phyloP scores from a whole-genome alignment of 92 coral and sea anemone genomes.

The Zoanthus sociatus region DNA sequence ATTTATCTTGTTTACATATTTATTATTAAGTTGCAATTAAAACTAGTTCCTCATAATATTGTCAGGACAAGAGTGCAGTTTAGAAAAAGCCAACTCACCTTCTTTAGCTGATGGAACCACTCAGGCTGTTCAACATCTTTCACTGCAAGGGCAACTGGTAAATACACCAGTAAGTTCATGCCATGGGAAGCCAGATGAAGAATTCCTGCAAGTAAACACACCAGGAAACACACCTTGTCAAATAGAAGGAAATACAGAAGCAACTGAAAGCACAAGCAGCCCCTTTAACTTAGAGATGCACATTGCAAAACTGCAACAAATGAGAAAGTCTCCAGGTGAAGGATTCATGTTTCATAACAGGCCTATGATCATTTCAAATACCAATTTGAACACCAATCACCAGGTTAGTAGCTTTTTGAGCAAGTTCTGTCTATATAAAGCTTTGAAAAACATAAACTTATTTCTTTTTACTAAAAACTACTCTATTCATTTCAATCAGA shows the following conservation, averaged over 20 bases:
- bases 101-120: neutral
- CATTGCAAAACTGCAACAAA: conserved; percentile 67
- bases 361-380: conserved; percentile 75
- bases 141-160: neutral
- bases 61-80: neutral
- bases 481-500: too few species aligned
- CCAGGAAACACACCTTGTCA: conserved; percentile 19
- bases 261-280: conserved; percentile 48
- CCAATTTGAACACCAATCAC: neutral
- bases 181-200: neutral
- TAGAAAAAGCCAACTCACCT: neutral
- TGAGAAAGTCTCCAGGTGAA: conserved; percentile 92
- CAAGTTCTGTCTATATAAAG: neutral
- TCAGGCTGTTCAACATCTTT: neutral
- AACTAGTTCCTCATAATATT: neutral
- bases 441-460: neutral
- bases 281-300: conserved; percentile 80
- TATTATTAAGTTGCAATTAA: neutral
- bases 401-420: conserved; percentile 15
- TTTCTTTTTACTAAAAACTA: too few species aligned
- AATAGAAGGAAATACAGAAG: conserved; percentile 47
- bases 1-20: neutral
- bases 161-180: conserved; percentile 6
- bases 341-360: conserved; percentile 85
- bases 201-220: neutral